phyloP scores from a whole-genome alignment of 2,888 invertebrate species.

The Cerceris ruficornis region DNA sequence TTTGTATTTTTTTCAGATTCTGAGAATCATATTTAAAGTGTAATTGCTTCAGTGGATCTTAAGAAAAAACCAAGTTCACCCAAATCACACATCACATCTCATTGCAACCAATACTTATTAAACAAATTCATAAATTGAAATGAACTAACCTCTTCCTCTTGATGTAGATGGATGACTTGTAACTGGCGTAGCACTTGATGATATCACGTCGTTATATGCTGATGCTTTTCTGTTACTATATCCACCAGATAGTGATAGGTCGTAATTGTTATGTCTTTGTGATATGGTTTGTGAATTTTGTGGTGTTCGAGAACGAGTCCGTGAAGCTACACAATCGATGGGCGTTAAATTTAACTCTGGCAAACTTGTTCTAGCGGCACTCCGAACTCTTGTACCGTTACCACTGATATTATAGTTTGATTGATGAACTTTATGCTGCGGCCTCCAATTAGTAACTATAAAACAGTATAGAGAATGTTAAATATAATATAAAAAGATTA shows the following conservation, averaged over 20 bases:
- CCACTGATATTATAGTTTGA: constrained; percentile 70
- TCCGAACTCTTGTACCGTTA: constrained; percentile 72
- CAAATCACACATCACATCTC: constrained; percentile 63
- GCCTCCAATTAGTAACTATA: constrained; percentile 77
- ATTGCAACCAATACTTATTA: constrained; percentile 52
- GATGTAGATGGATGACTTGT: constrained; percentile 80
- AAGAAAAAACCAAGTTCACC: constrained; percentile 44
- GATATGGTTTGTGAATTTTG: constrained; percentile 74
- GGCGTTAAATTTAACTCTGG: constrained; percentile 76
- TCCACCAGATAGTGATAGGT: constrained; percentile 69
- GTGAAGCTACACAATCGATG: constrained; percentile 79
- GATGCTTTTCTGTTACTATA: constrained; percentile 72
- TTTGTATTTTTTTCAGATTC: constrained; percentile 19
- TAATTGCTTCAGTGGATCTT: constrained; percentile 30
- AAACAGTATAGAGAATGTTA: constrained; percentile 1
- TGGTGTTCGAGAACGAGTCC: constrained; percentile 79
- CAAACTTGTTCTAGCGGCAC: constrained; percentile 68
- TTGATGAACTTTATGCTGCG: constrained; percentile 75
- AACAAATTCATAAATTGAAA: constrained; percentile 27
- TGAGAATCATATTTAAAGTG: constrained; percentile 23
- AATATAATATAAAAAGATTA: neutral
- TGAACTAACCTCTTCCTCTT: constrained; percentile 78
- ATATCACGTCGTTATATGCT: constrained; percentile 67
- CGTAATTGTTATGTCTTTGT: constrained; percentile 70
- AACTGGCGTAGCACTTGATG: constrained; percentile 68